phyloP scores from a whole-genome alignment of 2,113 vertebrate species.

The Tupaia chinensis region DNA sequence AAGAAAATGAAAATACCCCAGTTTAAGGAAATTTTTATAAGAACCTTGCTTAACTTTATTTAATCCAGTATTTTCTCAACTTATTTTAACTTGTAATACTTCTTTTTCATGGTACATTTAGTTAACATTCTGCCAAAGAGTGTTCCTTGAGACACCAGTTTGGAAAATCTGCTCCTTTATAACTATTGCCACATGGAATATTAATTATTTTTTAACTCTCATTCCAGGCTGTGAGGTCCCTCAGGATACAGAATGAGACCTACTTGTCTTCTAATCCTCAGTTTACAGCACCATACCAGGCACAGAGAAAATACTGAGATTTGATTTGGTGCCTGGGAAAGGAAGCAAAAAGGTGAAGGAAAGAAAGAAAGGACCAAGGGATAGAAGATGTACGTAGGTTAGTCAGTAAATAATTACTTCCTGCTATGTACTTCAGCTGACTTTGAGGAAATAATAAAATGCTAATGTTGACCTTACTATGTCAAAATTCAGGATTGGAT shows the following conservation, averaged over 20 bases:
- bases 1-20: slow-evolving; percentile 63
- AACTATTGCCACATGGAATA: slow-evolving; percentile 55
- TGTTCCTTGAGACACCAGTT: slow-evolving; percentile 57
- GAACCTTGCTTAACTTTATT: slow-evolving; percentile 69
- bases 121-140: slow-evolving; percentile 67
- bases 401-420: background rate
- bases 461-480: slow-evolving; percentile 14
- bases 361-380: background rate
- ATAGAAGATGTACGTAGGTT: background rate
- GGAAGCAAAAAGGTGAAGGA: background rate
- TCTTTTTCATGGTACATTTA: slow-evolving; percentile 58
- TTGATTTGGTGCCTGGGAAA: background rate
- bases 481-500: slow-evolving; percentile 51
- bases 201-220: slow-evolving; percentile 64
- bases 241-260: background rate
- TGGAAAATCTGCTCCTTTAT: slow-evolving; percentile 68
- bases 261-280: background rate
- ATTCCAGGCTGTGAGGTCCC: slow-evolving; percentile 16
- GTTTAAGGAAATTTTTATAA: background rate
- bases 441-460: slow-evolving; percentile 61
- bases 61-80: slow-evolving; percentile 64
- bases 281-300: background rate
- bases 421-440: slow-evolving; percentile 4
- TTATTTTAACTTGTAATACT: slow-evolving; percentile 74
- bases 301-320: background rate